Conservation (phyloP, 2,888 invertebrate genomes). For the Anoplius nigerrimus region DNA sequence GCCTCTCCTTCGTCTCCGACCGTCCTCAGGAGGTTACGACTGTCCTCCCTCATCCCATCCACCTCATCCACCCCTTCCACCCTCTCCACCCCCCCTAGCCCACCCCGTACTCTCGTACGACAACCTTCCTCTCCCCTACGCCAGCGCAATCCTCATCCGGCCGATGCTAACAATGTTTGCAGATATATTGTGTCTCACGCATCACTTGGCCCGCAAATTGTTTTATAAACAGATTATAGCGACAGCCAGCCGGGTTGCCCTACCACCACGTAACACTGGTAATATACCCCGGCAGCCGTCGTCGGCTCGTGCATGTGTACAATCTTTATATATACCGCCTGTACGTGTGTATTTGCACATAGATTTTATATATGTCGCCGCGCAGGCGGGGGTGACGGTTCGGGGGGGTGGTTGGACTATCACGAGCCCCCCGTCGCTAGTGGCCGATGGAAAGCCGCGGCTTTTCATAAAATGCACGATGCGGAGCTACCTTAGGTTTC, state of each 20-base stretch:
- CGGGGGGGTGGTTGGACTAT: not conserved
- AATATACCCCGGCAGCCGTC: constrained; percentile 54
- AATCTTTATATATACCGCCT: constrained; percentile 14
- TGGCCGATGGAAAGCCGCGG: constrained; percentile 13
- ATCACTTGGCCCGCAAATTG: constrained; percentile 86
- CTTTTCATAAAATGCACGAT: constrained; percentile 1
- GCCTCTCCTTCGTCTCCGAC: constrained; percentile 8
- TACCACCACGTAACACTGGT: constrained; percentile 55
- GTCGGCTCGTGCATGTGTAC: no score
- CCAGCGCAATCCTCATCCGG: constrained; percentile 73
- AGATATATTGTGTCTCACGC: constrained; percentile 79
- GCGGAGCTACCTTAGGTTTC: not conserved
- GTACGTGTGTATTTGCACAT: no score
- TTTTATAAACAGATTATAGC: constrained; percentile 88
- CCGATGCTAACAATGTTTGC: constrained; percentile 76
- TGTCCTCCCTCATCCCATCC: constrained; percentile 33
- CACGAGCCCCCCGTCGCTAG: no score
- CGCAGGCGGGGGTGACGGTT: no score
- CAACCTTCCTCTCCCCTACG: constrained; percentile 26
- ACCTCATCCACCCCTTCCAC: constrained; percentile 17
- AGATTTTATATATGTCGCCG: no score
- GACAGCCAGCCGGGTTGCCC: constrained; percentile 75
- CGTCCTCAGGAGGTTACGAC: constrained; percentile 29
- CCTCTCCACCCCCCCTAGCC: constrained; percentile 6
- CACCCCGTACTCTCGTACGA: constrained; percentile 1